Evolutionary conservation across 2,797 vertebrate species (phyloP), one percentile per base, ranked within the genome.

Genomic region (Channallabes apus): DNA sequence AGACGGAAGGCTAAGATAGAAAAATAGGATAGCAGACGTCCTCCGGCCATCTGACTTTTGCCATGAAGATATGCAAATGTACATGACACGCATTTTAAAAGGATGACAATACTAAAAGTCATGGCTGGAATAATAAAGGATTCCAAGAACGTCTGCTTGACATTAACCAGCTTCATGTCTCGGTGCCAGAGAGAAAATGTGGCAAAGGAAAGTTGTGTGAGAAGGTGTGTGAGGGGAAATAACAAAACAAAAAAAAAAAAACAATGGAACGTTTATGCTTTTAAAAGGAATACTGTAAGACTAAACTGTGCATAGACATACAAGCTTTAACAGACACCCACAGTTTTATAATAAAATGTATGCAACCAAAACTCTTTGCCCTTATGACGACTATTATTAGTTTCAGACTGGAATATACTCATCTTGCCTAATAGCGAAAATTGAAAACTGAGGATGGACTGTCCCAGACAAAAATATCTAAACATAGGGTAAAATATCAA

Each of bases 41-140:
- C 86, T 86, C 82, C 77, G 75, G 85, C 83, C 77, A 69, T 82
- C 84, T 88, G 86, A 90, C 86, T 85, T 88, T 87, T 77, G 61
- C 82, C 59, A 46, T 82, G 75, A 84, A 80, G 84, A 89, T 88
- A 85, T 85, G 84, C 89, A 89, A 89, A 89, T 86, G 87, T 82
- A 78, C 87, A 86, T 84, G 88, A 88, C 86, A 84, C 18, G 77
- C 82, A 86, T 86, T 59, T 83, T 80, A 87, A 89, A 87, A 77
- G 85, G 80, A 68, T 86, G 76, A 78, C 85, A 85, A 84, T 88
- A 89, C 87, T 65, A 86, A 67, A 75, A 89, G 82, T 76, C 86
- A 80, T 82, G 61, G 65, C 68, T 76, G 78, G 93, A 92, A 94
- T 91, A 94, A 94, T 92, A 90, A 92, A 89, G 88, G 85, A 88